Evolutionary conservation across 2,113 vertebrate species (phyloP), one percentile per base, ranked within the genome.

Genomic region (Nothobranchius furzeri): DNA sequence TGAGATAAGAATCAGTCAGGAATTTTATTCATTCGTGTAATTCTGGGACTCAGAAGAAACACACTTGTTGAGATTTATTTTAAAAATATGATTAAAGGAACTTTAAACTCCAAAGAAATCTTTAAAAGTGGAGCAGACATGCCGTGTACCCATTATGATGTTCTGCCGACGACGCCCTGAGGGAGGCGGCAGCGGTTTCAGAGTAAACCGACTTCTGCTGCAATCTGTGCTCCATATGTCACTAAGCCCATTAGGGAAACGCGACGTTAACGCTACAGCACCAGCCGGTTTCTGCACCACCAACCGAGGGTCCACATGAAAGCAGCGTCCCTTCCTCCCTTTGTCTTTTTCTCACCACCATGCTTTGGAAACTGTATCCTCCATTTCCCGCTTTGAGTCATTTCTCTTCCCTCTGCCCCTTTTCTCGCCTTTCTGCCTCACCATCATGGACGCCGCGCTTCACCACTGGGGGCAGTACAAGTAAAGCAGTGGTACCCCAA

Each of bases 201-300:
- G 67, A 87, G 73, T 78, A 61, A 81, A 77, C 60, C 13, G 17
- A 12, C 78, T 61, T 72, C 78, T 76, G 53, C 74, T 76, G 56
- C 84, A 88, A 81, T 89, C 81, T 88, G 85, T 78, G 76, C 75
- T 78, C 85, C 87, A 87, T 89, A 88, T 88, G 90, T 91, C 86
- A 89, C 82, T 75, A 81, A 78, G 79, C 53, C 84, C 81, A 85
- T 86, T 84, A 87, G 79, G 70, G 67, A 76, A 87, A 81, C 75
- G 75, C 80, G 79, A 53, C 67, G 64, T 86, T 84, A 83, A 82
- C 80, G 75, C 74, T 83, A 84, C 35, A 67, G 51, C 48, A 48
- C 60, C 68, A 81, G 71, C 64, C 58, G 70, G 55, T 69, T 55
- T 69, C 65, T 48, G 47, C 56, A 55, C 66, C 53, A 79, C 74